Evolutionary conservation across 2,113 vertebrate genomes (phyloP).

Genomic region (Etheostoma spectabile): DNA sequence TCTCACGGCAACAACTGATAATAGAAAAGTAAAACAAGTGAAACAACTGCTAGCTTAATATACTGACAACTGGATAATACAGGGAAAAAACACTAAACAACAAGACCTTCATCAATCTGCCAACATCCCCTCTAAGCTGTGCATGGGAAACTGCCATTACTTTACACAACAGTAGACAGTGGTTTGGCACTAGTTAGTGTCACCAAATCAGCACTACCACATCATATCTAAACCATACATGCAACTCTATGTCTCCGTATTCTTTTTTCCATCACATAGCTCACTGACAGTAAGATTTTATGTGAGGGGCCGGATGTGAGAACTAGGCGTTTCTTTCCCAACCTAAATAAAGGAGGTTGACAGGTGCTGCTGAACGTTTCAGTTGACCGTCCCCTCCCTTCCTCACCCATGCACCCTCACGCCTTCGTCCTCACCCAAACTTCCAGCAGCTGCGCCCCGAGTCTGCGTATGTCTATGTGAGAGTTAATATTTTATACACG

Average conservation of each 20-base stretch:
- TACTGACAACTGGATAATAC: background rate
- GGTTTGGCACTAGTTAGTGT: background rate
- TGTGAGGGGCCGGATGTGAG: slow-evolving; percentile 26
- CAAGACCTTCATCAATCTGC: background rate
- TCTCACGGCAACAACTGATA: background rate
- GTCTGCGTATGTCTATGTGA: background rate
- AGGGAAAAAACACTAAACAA: background rate
- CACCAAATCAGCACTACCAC: background rate
- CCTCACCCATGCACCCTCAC: slow-evolving; percentile 33
- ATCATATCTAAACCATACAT: background rate
- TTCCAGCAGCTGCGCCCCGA: slow-evolving; percentile 29
- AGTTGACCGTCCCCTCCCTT: slow-evolving; percentile 9
- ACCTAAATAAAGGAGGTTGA: slow-evolving; percentile 48
- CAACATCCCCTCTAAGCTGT: background rate
- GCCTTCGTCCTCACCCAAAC: slow-evolving; percentile 5
- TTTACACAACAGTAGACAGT: background rate
- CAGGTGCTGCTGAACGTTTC: slow-evolving; percentile 58
- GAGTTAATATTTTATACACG: slow-evolving; percentile 24
- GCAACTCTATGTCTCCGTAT: background rate
- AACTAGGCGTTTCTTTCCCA: background rate
- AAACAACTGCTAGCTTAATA: background rate
- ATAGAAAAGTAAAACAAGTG: background rate
- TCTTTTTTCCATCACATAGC: background rate
- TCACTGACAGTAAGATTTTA: background rate
- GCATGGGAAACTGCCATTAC: background rate